These are phyloP conservation scores for Heliconius melpomene DNA, from an alignment of 1,140 invertebrate species.

Conservation along the genomic window DNA sequence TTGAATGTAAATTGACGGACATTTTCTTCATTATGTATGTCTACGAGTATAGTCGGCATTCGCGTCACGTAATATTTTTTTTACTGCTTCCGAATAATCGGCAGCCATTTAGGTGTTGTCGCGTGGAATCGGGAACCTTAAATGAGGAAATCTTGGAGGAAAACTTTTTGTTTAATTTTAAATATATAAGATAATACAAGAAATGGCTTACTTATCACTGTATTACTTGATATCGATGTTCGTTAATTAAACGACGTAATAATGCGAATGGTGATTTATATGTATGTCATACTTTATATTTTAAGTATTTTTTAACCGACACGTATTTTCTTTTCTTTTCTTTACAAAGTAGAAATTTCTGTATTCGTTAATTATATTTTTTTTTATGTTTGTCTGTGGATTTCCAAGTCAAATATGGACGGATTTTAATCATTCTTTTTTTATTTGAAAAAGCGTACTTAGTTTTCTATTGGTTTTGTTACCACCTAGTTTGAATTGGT, in stretches of 20 bases:
- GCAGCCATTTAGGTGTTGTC: neutral
- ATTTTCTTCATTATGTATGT: constrained; percentile 14
- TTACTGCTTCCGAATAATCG: neutral
- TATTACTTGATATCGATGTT: neutral
- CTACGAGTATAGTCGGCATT: neutral
- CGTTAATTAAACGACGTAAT: neutral
- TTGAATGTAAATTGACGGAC: constrained; percentile 27
- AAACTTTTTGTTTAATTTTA: neutral
- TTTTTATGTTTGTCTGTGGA: too few relatives aligned
- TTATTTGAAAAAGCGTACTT: too few relatives aligned
- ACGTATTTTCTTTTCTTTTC: too few relatives aligned
- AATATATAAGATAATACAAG: neutral
- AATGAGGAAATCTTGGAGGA: neutral
- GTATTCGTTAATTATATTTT: too few relatives aligned
- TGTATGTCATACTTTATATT: too few relatives aligned
- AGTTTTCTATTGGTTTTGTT: too few relatives aligned
- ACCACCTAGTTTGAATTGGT: too few relatives aligned
- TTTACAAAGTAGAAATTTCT: too few relatives aligned
- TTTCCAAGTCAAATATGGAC: too few relatives aligned
- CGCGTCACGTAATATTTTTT: constrained; percentile 26
- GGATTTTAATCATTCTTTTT: too few relatives aligned
- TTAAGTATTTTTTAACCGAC: too few relatives aligned
- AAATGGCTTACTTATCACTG: neutral
- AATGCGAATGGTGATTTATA: neutral
- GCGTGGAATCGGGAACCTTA: neutral